Evolutionary conservation across 2,113 vertebrate species (phyloP).

Genomic region (Prochilodus magdalenae): DNA sequence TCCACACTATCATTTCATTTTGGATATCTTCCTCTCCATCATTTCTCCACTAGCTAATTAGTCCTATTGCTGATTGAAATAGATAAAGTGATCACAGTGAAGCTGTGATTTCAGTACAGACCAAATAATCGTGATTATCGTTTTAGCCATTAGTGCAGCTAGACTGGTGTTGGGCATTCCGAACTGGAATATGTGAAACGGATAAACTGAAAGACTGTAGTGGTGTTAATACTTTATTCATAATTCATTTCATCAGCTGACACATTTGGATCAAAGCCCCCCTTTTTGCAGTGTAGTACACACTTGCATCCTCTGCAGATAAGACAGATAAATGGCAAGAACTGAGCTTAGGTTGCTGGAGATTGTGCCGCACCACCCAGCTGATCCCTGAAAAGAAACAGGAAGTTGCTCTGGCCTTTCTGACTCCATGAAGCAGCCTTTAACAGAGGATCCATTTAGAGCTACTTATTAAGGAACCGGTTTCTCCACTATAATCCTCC

Average conservation of each 20-base stretch:
- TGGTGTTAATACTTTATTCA: not conserved
- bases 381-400: slow-evolving; percentile 38
- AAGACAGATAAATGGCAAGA: not conserved
- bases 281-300: not conserved
- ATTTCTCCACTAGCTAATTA: too few relatives aligned
- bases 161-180: too few relatives aligned
- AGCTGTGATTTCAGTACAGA: too few relatives aligned
- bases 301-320: not conserved
- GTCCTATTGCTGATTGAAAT: too few relatives aligned
- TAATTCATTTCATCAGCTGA: not conserved
- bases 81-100: too few relatives aligned
- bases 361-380: not conserved
- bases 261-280: not conserved
- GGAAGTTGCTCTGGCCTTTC: slow-evolving; percentile 2
- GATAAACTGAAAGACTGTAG: not conserved
- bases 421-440: not conserved
- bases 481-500: not conserved
- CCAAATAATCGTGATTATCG: too few relatives aligned
- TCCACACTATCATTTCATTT: too few relatives aligned
- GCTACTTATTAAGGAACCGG: not conserved
- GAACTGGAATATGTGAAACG: too few relatives aligned
- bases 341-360: not conserved
- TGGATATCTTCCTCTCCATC: too few relatives aligned
- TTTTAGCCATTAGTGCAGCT: too few relatives aligned
- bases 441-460: not conserved